Evolutionary conservation across 2,113 vertebrate species (phyloP), one percentile per base, ranked within the genome.

Genomic region (Pygoscelis antarcticus): DNA sequence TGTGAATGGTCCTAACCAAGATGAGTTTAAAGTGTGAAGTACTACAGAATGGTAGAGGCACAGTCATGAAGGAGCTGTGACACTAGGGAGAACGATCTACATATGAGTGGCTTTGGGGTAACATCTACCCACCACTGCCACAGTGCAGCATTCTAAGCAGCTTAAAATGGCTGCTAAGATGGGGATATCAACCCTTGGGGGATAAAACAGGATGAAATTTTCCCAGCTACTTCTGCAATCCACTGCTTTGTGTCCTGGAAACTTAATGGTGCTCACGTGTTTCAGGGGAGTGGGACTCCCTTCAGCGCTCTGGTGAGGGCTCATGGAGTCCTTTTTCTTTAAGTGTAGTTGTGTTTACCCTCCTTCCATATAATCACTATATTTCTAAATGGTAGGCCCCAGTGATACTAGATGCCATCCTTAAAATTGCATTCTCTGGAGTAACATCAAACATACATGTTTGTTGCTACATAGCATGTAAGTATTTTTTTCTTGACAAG

Each of bases 191-290:
- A 12, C 4, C 9, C 34, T 7, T 23, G 7, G 27, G 18, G 7
- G 8, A 49, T 30, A 46, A 84, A 92, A 55, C 4, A 65, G 29
- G 19, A 42, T 65, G 7, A 85, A n/a, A 36, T 17, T 27, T 42
- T 85, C 44, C 34, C 25, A 78, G 11, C 11, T 92, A 27, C 32
- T 61, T 74, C 68, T 3, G 3, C 22, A 57, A 16, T 25, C 26
- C 17, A 13, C 20, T 57, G 2, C 3, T 74, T 38, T 79, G 16
- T 46, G 47, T 65, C 22, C 36, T 8, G 7, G 34, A 44, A 46
- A 52, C 2, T 4, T 4, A 70, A 61, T 0, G 0, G 11, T 16
- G 20, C 9, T 85, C 60, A 66, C 0, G 0, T 8, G 3, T n/a
- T 83, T 83, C 30, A 40, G 38, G 52, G 69, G 6, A 83, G 9